Conservation (phyloP, 2,797 vertebrate genomes). For the Rhinogobio ventralis region DNA sequence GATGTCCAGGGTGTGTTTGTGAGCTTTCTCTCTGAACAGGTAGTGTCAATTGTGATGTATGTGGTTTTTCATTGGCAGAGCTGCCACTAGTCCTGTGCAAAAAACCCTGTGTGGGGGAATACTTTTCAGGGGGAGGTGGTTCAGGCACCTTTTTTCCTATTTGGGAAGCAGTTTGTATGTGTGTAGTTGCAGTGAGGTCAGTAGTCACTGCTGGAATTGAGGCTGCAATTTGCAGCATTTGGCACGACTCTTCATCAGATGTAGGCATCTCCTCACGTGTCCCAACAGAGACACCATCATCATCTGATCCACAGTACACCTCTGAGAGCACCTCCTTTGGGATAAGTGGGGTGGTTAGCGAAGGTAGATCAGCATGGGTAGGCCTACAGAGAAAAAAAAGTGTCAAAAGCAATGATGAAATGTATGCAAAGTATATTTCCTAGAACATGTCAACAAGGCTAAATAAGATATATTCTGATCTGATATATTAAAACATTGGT, state of each 20-base stretch:
- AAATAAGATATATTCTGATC: too few species aligned
- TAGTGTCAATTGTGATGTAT: slow-evolving; percentile 38
- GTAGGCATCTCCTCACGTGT: slow-evolving; percentile 69
- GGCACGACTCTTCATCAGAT: slow-evolving; percentile 68
- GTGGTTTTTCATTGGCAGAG: slow-evolving; percentile 38
- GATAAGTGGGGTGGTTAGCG: slow-evolving; percentile 64
- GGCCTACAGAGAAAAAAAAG: slow-evolving; percentile 74
- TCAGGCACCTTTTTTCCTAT: slow-evolving; percentile 34
- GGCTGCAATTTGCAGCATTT: slow-evolving; percentile 48
- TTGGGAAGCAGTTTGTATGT: slow-evolving; percentile 37
- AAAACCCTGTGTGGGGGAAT: slow-evolving; percentile 61
- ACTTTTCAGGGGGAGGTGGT: slow-evolving; percentile 47
- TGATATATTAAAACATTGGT: background rate
- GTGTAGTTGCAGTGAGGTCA: slow-evolving; percentile 20
- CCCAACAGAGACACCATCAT: slow-evolving; percentile 67
- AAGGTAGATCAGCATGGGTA: slow-evolving; percentile 82
- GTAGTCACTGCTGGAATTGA: slow-evolving; percentile 17
- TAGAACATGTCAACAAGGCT: background rate
- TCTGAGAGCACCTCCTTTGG: slow-evolving; percentile 74
- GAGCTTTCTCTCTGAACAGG: slow-evolving; percentile 28
- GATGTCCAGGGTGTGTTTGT: slow-evolving; percentile 39
- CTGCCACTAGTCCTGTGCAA: slow-evolving; percentile 63
- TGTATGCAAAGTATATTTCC: too few species aligned
- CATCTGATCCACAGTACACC: slow-evolving; percentile 63
- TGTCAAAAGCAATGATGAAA: background rate